A percentile compares a stretch with the other conserved stretches of the same genome.
Conservation (phyloP, 2,113 vertebrate species). For the Semicossyphus pulcher region DNA sequence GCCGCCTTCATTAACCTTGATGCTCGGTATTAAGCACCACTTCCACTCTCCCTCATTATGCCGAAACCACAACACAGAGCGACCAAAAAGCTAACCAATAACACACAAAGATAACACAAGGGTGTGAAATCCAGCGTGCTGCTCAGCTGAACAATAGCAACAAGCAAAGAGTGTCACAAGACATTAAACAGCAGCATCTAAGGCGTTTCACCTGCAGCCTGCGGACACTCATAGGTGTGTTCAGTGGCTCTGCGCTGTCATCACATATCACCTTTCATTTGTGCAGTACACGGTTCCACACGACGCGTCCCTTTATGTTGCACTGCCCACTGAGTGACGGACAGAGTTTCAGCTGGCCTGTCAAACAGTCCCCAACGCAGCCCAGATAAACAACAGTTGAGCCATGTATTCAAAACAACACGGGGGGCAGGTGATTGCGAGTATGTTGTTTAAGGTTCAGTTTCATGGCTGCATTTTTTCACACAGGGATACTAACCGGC, state of each 20-base stretch:
- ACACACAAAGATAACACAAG: constrained; percentile 7
- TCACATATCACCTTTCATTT: constrained; percentile 70
- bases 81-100: constrained; percentile 31
- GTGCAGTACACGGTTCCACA: constrained; percentile 56
- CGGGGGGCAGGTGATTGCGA: neutral
- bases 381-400: constrained; percentile 33
- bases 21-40: constrained; percentile 52
- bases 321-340: constrained; percentile 49
- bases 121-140: constrained; percentile 9
- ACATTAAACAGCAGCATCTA: constrained; percentile 36
- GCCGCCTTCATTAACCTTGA: constrained; percentile 75
- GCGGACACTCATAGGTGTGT: constrained; percentile 68
- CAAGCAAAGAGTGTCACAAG: constrained; percentile 45
- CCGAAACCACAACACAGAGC: neutral
- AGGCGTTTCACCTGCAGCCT: constrained; percentile 61
- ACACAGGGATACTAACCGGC: no score
- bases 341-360: constrained; percentile 61
- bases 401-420: neutral
- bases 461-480: no score
- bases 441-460: neutral
- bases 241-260: constrained; percentile 73
- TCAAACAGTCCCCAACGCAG: constrained; percentile 64
- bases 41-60: constrained; percentile 45
- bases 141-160: constrained; percentile 39
- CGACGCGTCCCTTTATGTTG: constrained; percentile 64